Evolutionary conservation across 2,797 vertebrate genomes (phyloP), one percentile per base, ranked within the genome.

Genomic region (Pterois miles): DNA sequence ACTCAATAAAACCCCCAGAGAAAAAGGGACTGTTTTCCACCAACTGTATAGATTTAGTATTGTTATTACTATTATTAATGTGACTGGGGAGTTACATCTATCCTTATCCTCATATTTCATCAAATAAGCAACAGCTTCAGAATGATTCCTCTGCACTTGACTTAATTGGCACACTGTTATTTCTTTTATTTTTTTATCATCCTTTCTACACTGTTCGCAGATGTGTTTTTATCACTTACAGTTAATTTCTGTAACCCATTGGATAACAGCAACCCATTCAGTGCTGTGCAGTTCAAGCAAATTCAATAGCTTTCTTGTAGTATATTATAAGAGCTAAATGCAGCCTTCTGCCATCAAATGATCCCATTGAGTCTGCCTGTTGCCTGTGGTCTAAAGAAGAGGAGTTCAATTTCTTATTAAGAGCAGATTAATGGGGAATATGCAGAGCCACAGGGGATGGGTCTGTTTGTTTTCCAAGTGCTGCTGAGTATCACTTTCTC

Each of bases 391-490:
- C 69, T 27, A 43, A 74, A 74, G 63, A 71, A 80, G 48, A 77
- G 38, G 36, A 80, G 64, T 77, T 80, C 38, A n/a, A 76, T 83
- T 90, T 82, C 85, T 80, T 80, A 88, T 90, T 88, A 87, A 70
- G 52, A 66, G 53, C 68, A 87, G 82, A 93, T 87, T 92, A 89
- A 94, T 90, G 80, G 68, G 65, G 62, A 88, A 83, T 83, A 78
- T 82, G 60, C 70, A 58, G 27, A 52, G 74, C 86, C 89, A 63
- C 80, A 25, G 73, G 86, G 84, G 86, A 80, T 33, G 34, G 27
- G 25, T 68, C 73, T 89, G 88, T 92, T 92, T 92, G 87, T 91
- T 93, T 90, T 85, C 73, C 69, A 64, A 82, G 79, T 52, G 68
- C 64, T 53, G 65, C 65, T 58, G 68, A 83, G 70, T 23, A 78